phyloP scores from a whole-genome alignment of 2,888 invertebrate genomes.

The Cabera pusaria region DNA sequence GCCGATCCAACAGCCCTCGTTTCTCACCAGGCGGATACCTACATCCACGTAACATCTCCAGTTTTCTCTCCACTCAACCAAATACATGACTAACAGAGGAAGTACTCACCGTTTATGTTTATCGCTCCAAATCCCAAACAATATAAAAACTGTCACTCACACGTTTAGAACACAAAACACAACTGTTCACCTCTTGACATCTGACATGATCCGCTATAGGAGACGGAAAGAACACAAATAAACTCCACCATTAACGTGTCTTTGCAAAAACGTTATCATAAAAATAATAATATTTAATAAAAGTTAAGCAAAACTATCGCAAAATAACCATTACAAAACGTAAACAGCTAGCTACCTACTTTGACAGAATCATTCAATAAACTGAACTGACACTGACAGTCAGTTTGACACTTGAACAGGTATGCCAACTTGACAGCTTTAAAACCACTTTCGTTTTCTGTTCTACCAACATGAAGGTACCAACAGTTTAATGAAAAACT shows the following conservation, averaged over 20 bases:
- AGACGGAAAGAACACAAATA: slow-evolving; percentile 59
- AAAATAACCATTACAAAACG: slow-evolving; percentile 78
- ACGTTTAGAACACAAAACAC: slow-evolving; percentile 75
- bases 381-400: no score
- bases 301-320: slow-evolving; percentile 78
- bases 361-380: slow-evolving; percentile 76
- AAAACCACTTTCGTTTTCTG: slow-evolving; percentile 65
- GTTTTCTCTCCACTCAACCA: slow-evolving; percentile 23
- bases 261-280: slow-evolving; percentile 67
- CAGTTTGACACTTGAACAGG: slow-evolving; percentile 59
- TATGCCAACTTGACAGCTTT: slow-evolving; percentile 71
- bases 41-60: slow-evolving; percentile 42
- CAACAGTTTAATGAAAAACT: no score
- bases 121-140: slow-evolving; percentile 78
- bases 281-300: slow-evolving; percentile 77
- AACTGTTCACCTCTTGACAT: slow-evolving; percentile 81
- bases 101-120: slow-evolving; percentile 76
- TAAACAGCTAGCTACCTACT: slow-evolving; percentile 82
- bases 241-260: slow-evolving; percentile 58
- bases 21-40: slow-evolving; percentile 20
- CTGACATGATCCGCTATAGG: slow-evolving; percentile 66
- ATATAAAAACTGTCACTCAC: slow-evolving; percentile 77
- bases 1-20: slow-evolving; percentile 28
- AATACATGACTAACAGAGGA: slow-evolving; percentile 47
- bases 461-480: slow-evolving; percentile 24